A percentile compares a stretch with the other conserved stretches of the same genome.
These are phyloP conservation scores for Delphinapterus leucas DNA, from an alignment of 2,113 vertebrate species.

Conservation along the genomic window DNA sequence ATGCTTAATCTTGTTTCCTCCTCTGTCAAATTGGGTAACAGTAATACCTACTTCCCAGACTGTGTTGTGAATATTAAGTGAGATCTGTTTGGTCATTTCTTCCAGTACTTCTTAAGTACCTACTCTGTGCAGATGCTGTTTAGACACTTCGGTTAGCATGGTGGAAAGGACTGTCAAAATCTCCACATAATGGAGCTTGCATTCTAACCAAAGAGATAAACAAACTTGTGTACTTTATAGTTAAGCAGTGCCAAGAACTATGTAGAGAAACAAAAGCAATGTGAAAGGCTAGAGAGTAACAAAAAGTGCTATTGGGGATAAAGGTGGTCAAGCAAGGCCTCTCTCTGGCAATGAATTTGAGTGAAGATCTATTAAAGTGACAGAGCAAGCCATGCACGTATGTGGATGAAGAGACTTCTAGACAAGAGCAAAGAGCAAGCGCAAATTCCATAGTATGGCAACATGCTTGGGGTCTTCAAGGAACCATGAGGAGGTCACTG, in stretches of 20 bases:
- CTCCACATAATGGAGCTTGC: background rate
- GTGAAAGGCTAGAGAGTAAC: background rate
- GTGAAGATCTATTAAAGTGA: background rate
- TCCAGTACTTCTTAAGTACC: background rate
- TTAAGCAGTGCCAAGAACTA: background rate
- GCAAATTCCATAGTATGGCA: background rate
- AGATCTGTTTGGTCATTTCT: background rate
- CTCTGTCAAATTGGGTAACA: conserved; percentile 27
- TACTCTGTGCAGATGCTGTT: background rate
- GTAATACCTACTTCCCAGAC: conserved; percentile 7
- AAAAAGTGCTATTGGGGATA: background rate
- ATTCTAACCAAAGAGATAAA: background rate
- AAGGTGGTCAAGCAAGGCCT: background rate
- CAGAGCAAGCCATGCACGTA: background rate
- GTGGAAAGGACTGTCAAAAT: background rate
- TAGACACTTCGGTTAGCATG: background rate
- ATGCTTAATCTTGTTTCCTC: conserved; percentile 55
- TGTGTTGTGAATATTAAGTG: conserved; percentile 5
- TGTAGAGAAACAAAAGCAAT: background rate
- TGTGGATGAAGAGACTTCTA: background rate
- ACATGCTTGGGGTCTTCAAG: background rate
- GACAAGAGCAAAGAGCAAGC: background rate
- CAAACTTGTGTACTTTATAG: background rate
- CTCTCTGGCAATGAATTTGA: background rate
- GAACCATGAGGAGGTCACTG: background rate